These are phyloP conservation scores for Aramus guarauna DNA, from an alignment of 2,113 vertebrate genomes.

Conservation along the genomic window DNA sequence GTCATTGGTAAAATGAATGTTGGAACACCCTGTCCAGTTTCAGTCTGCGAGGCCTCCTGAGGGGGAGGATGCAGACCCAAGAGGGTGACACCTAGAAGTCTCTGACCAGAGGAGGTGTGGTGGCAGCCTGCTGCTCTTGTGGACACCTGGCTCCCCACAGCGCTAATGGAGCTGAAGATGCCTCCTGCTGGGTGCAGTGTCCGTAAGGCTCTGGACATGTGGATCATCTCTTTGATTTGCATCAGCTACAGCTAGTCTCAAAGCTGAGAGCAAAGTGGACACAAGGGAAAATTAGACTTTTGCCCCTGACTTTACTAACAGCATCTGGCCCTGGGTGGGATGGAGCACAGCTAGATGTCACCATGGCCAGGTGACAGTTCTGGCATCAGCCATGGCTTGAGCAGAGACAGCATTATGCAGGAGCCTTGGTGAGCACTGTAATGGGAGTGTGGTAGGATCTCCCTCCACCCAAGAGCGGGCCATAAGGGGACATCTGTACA, in stretches of 20 bases:
- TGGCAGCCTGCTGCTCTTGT: neutral
- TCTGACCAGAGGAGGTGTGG: neutral
- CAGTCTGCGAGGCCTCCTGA: neutral
- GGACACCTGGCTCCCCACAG: neutral
- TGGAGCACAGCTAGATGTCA: neutral
- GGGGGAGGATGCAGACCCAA: neutral
- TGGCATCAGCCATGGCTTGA: slow-evolving; percentile 70
- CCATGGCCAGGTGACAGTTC: neutral
- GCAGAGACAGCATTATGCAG: slow-evolving; percentile 73
- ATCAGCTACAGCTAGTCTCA: neutral
- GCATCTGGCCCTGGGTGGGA: neutral
- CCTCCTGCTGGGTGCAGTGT: neutral
- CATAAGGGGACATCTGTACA: slow-evolving; percentile 76
- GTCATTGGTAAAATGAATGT: neutral
- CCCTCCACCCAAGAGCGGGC: slow-evolving; percentile 82
- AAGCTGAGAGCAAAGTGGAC: neutral
- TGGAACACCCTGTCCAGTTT: neutral
- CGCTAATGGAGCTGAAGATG: neutral
- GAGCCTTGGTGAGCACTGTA: slow-evolving; percentile 65
- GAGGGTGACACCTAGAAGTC: neutral
- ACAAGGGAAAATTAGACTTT: neutral
- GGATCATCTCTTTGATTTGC: neutral
- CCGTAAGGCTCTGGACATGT: neutral
- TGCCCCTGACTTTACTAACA: neutral
- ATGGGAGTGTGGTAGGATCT: slow-evolving; percentile 69